Percentiles rank a stretch among this genome's conserved stretches.
Conservation (phyloP, 2,113 vertebrate genomes). For the Apus apus region DNA sequence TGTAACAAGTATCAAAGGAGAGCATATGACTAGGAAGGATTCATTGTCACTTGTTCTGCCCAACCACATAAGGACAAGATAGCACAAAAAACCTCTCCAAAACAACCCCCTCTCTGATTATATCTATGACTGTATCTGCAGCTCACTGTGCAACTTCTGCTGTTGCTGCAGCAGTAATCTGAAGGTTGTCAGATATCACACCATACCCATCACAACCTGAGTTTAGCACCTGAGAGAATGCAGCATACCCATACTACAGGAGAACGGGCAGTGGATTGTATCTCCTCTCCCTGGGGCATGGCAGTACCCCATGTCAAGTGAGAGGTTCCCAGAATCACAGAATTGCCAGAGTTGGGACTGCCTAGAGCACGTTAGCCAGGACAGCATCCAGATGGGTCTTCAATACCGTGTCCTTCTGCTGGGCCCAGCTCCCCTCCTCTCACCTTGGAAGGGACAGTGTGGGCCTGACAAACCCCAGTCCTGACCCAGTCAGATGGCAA, state of each 20-base stretch:
- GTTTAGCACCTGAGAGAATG: not conserved
- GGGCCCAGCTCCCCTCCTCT: not conserved
- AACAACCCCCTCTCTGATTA: not conserved
- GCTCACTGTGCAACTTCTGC: not conserved
- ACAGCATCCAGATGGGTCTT: too few species aligned
- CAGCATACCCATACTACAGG: not conserved
- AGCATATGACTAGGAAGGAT: not conserved
- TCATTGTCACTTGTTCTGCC: not conserved
- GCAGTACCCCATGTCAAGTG: not conserved
- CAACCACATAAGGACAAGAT: not conserved
- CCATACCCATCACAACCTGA: not conserved
- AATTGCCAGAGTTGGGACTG: too few species aligned
- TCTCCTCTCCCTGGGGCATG: accelerated
- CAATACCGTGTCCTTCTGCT: accelerated
- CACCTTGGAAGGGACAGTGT: not conserved
- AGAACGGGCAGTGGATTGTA: not conserved
- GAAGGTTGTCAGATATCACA: too few species aligned
- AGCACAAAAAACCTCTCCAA: not conserved
- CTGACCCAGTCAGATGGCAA: not conserved
- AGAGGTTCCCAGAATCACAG: not conserved
- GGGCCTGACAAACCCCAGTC: not conserved
- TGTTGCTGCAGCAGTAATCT: not conserved
- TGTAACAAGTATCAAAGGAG: not conserved
- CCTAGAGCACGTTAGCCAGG: too few species aligned
- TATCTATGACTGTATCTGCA: not conserved